Evolutionary conservation across 2,888 invertebrate genomes (phyloP), one percentile per base, ranked within the genome.

Genomic region (Calephelis perditalis): DNA sequence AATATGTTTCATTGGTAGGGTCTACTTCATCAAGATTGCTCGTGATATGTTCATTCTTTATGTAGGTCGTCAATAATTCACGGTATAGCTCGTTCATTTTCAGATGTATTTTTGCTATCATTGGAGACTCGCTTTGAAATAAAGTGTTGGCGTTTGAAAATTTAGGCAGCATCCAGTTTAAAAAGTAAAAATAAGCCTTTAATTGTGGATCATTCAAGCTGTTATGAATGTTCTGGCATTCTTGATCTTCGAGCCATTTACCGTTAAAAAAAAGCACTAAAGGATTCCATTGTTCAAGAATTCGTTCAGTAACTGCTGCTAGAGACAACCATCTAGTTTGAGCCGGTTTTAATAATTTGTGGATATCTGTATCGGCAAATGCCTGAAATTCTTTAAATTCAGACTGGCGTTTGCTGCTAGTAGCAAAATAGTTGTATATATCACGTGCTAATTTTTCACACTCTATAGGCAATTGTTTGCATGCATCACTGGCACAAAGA

Each of bases 231-330:
- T 61, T 55, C 11, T 45, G 40, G 44, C 62, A 45, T 12, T 62
- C 57, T 10, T 45, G n/a, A 9, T 63, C 63, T 43, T 55, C 57
- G 37, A 60, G 60, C 63, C 62, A 63, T 58, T 62, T 67, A 36
- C 49, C 36, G 56, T 62, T 59, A 60, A 66, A 68, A 56, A 56
- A 68, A 2, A 67, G 54, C 44, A 45, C 47, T 43, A 74, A 59
- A 15, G 74, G 69, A 52, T 71, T 64, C 72, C 75, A 75, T 62
- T 76, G 73, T 59, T 73, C 70, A 7, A 73, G 37, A 8, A 77
- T 68, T 60, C 74, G 63, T 6, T 65, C 37, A 11, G 75, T 69
- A 7, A 73, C 73, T 56, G 66, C 57, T 9, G 45, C 11, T 45
- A 74, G 58, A 10, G 73, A 73, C 9, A 76, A 57, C 69, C 69